Base-by-base conservation (phyloP, 2,888 invertebrate genomes). In the Crematogaster levior region DNA sequence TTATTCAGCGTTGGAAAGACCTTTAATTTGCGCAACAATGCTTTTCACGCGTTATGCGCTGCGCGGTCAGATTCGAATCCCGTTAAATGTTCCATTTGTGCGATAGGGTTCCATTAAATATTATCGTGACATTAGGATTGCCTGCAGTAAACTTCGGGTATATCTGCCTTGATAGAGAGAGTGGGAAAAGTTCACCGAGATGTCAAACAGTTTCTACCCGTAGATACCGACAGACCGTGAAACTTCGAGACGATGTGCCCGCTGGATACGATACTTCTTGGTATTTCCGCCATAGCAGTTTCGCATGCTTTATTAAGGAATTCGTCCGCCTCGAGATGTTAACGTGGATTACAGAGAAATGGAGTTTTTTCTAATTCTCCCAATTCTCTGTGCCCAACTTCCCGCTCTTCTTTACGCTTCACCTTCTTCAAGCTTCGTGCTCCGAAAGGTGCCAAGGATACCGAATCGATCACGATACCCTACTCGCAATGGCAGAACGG, bases 401-500 rank as follows among this genome's bases (percentile, higher is more conserved):
- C 63, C 81, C 77, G 83, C 82, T 75, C 63, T 30, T 75, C 77
- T 79, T 82, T 79, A 84, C 58, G 65, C 65, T 75, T 72, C 21
- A 7, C 68, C 34, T 34, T 56, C 37, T 21, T 51, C 53, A 65
- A 58, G 63, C 74, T 63, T 24, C 18, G 63, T 60, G 82, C 63
- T 70, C 81, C 81, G 81, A 75, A 72, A 82, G 83, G 87, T 87
- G 81, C 58, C 83, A 77, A 81, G 84, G 82, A 85, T 86, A 82
- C 81, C 61, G 66, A 83, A 89, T 88, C 89, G 86, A 89, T 86
- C 85, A 84, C 82, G 81, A 80, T 83, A 70, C 66, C 72, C 72
- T 66, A 83, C 83, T 84, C 80, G 83, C 80, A 65, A 30, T 77
- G 82, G 51, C 70, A 53, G 79, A 84, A 83, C 72, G 77, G 84